Percentiles rank a stretch among this genome's conserved stretches.
Conservation (phyloP, 2,797 vertebrate species). For the Okamejei kenojei region DNA sequence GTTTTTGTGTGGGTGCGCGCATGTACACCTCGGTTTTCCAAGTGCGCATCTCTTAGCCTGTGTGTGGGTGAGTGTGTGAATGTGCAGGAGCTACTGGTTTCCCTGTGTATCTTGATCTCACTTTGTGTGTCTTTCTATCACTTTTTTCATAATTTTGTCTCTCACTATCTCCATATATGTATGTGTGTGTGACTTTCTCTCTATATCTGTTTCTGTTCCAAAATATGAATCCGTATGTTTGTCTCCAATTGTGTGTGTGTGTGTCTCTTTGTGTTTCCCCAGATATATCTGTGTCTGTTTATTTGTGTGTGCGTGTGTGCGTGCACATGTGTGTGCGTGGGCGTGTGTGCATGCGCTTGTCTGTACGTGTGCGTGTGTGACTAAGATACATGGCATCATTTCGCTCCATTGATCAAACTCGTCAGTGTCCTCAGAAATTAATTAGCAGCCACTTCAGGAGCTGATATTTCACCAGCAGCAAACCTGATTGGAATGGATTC, state of each 20-base stretch:
- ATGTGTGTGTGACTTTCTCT: neutral
- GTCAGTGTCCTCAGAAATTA: neutral
- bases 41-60: neutral
- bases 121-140: too few species aligned
- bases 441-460: neutral
- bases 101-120: neutral
- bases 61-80: neutral
- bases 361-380: neutral
- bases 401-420: neutral
- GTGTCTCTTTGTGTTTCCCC: neutral
- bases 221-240: neutral
- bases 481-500: neutral
- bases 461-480: neutral
- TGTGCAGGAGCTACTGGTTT: neutral
- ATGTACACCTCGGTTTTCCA: too few species aligned
- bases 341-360: constrained; percentile 38
- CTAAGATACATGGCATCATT: neutral
- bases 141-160: too few species aligned
- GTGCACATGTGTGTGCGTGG: neutral
- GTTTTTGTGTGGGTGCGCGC: neutral
- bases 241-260: neutral
- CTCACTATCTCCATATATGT: neutral
- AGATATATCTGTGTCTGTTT: too few species aligned
- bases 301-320: too few species aligned
- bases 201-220: neutral